Evolutionary conservation across 1,140 invertebrate genomes (phyloP), one percentile per base, ranked within the genome.

Genomic region (Magallana gigas): DNA sequence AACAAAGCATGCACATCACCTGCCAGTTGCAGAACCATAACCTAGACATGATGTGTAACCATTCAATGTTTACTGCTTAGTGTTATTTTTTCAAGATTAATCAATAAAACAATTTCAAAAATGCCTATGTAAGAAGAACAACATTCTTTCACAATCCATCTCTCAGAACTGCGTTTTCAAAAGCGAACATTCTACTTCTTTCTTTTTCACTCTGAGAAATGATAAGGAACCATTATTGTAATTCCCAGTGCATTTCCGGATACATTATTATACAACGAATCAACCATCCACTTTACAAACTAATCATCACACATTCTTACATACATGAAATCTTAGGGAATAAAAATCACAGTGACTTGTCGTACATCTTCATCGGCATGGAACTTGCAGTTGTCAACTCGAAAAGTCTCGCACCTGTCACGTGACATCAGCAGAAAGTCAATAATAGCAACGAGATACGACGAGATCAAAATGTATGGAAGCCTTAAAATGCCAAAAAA

Each of bases 311-410:
- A 76, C 14, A 64, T 29, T 12, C 36, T 23, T 76, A 76, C 23
- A 76, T 76, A 76, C 68, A 76, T 76, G 2, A 76, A 76, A 76
- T 29, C 1, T 76, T 29, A 29, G 68, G 36, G 36, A 80, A 57
- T 60, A 48, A 16, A 83, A 82, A 56, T 23, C 57, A 83, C 58
- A 76, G 56, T 23, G 58, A 59, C 81, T 57, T 68, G 76, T 62
- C 57, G 36, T 18, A 57, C 83, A 48, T 82, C 71, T 36, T 48
- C 58, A 85, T 76, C 86, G 87, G 85, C 89, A 89, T 85, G 86
- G 83, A 88, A 60, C 57, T 57, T 71, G 87, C 87, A 90, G 89
- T 90, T 90, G 89, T 90, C 89, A 90, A 88, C 87, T 88, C 89
- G 89, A 90, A 90, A 90, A 76, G 57, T 88, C 87, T 88, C 87